Conservation (phyloP, 30 jellyfish, hydroid and myxozoan species). For the Haliclystus octoradiatus region DNA sequence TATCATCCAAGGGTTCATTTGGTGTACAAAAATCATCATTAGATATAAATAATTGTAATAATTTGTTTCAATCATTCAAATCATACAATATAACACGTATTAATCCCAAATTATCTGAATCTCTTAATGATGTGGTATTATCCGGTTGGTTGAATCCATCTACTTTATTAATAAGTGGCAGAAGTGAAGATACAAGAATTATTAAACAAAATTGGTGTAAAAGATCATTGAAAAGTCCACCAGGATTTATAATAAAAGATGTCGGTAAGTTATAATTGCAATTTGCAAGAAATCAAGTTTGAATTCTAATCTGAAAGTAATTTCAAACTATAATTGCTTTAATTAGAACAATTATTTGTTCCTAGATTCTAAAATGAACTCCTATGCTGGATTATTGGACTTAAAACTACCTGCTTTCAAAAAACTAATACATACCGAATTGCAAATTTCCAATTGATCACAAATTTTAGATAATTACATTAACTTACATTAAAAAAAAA, state of each 20-base stretch:
- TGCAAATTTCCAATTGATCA: too few relatives aligned
- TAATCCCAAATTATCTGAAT: conserved; percentile 39
- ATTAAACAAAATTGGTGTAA: conserved; percentile 59
- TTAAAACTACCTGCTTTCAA: too few relatives aligned
- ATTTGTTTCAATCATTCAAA: not conserved
- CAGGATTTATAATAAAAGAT: conserved; percentile 47
- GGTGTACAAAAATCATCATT: conserved; percentile 2
- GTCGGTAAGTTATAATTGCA: conserved; percentile 73
- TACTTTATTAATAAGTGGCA: conserved; percentile 51
- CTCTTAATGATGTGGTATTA: conserved; percentile 40
- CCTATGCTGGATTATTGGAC: too few relatives aligned
- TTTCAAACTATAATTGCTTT: too few relatives aligned
- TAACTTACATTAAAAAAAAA: too few relatives aligned
- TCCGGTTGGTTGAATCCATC: conserved; percentile 70
- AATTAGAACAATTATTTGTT: too few relatives aligned
- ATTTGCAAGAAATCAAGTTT: too few relatives aligned
- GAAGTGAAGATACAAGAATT: conserved; percentile 43
- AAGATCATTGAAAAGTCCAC: conserved; percentile 56
- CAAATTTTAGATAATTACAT: too few relatives aligned
- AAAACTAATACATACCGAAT: too few relatives aligned
- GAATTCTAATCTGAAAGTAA: too few relatives aligned
- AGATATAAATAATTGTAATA: not conserved
- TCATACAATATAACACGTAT: not conserved
- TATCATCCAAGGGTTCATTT: not conserved
- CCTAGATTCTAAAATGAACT: too few relatives aligned